Evolutionary conservation across 2,888 invertebrate species (phyloP), one percentile per base, ranked within the genome.

Genomic region (Antitype chi): DNA sequence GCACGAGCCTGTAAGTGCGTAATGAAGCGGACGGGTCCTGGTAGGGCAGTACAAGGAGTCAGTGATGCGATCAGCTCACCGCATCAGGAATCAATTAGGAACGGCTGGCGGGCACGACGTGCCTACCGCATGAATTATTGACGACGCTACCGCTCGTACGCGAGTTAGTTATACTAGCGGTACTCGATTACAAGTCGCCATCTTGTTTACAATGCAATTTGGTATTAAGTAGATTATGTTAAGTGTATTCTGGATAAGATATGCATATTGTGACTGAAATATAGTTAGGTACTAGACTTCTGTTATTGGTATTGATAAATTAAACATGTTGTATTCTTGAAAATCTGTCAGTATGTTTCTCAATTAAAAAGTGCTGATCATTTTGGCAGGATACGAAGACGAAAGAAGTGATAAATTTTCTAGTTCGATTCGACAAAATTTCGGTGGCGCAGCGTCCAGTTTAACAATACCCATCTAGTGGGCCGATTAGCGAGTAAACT

Each of bases 81-180:
- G 94, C 95, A 95, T 95, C 96, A 96, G 96, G 95, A 96, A 96
- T 96, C 96, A 96, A 96, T 96, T 96, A 96, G 94, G 95, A 93
- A 93, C 95, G 95, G 94, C 95, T 94, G 94, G 92, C 93, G 93
- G 93, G 95, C 93, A 94, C 95, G 94, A 93, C 94, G 95, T 93
- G 95, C 93, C 95, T 95, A 94, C 94, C 94, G 94, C 95, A 96
- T 96, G 96, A 95, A 96, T 96, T 96, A 96, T 96, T 95, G 95
- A 96, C 94, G 94, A 95, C 87, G 93, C 92, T 91, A 88, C 88
- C 87, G 89, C 86, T 87, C 91, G 92, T 87, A 90, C 91, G 91
- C 89, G 89, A 88, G 86, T 83, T 80, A 80, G 85, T 87, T 82
- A 86, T 92, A 95, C 93, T 86, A 90, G 68, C 70, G 82, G 78